Evolutionary conservation across 2,888 invertebrate species (phyloP).

Genomic region (Patella depressa): DNA sequence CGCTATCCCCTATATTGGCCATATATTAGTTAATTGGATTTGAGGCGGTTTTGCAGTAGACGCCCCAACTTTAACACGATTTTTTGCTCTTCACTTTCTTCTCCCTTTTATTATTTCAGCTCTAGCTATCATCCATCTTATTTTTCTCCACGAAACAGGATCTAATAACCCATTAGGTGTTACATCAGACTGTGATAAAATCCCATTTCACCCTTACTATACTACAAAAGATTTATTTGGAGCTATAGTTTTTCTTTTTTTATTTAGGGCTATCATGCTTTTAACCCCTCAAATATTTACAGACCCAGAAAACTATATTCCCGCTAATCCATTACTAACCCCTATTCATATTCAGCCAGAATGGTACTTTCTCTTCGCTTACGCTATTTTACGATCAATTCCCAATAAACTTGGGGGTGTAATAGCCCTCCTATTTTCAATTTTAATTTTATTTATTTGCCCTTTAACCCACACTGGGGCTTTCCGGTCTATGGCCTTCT

Average conservation of each 20-base stretch:
- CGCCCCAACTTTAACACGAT: slow-evolving; percentile 83
- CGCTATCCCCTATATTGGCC: slow-evolving; percentile 80
- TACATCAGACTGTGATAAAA: slow-evolving; percentile 79
- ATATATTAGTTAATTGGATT: slow-evolving; percentile 79
- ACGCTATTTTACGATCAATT: slow-evolving; percentile 84
- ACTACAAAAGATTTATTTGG: slow-evolving; percentile 76
- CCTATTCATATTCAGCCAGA: slow-evolving; percentile 86
- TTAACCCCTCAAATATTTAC: slow-evolving; percentile 77
- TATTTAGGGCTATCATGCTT: slow-evolving; percentile 75
- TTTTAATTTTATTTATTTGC: slow-evolving; percentile 79
- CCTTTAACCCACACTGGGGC: slow-evolving; percentile 74
- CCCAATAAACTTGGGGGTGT: slow-evolving; percentile 86
- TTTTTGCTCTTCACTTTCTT: slow-evolving; percentile 82
- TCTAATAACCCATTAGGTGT: slow-evolving; percentile 80
- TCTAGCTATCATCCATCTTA: slow-evolving; percentile 78
- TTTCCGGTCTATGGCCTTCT: slow-evolving; percentile 75
- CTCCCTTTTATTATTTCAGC: slow-evolving; percentile 79
- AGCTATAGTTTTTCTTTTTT: slow-evolving; percentile 49
- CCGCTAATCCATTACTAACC: slow-evolving; percentile 80
- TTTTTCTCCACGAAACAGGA: slow-evolving; percentile 80
- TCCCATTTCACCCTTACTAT: slow-evolving; percentile 80
- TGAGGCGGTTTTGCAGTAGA: slow-evolving; percentile 84
- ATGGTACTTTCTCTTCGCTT: slow-evolving; percentile 88
- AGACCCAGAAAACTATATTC: slow-evolving; percentile 83
- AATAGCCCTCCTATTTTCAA: slow-evolving; percentile 78